Evolutionary conservation across 2,888 invertebrate species (phyloP), one percentile per base, ranked within the genome.

Genomic region (Lycaena phlaeas): DNA sequence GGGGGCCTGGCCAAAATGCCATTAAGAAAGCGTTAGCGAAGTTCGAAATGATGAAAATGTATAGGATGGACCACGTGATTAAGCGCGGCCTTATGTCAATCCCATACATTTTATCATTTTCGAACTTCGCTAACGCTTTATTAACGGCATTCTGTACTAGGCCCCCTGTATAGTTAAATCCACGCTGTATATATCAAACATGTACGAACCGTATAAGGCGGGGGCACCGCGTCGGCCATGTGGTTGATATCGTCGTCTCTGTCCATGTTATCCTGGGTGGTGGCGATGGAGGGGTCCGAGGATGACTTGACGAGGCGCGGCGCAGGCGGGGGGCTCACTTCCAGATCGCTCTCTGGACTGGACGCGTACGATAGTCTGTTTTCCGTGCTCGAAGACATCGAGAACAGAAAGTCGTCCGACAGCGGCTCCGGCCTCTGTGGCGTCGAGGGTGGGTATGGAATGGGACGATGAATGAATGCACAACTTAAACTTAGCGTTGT

Each of bases 401-500:
- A 97, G 89, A 98, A 98, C 70, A 98, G 91, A 90, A 97, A 97
- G 89, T 98, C 97, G 85, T 98, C 98, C 64, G 96, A 96, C 74
- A 97, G 88, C 74, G 95, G 94, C 85, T 97, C 96, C 74, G 96
- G 95, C 72, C 97, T 96, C 96, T 97, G 88, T 72, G n/a, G n/a
- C n/a, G n/a, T n/a, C n/a, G 84, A 69, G 81, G 75, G 73, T 59
- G 81, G 77, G 77, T 77, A 79, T 81, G 82, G 82, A 82, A 82
- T 77, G 75, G 79, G 82, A 78, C 78, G 78, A 81, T 79, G 74
- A 81, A 82, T 84, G 82, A 84, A 84, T 82, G 84, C 84, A 69
- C 66, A 69, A 70, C 68, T 68, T 74, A 76, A 68, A 61, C 54
- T 73, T 78, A 75, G 78, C 69, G 59, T n/a, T n/a, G 75, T 68